Percentiles rank a stretch among this genome's conserved stretches.
These are phyloP conservation scores for Plestiodon gilberti DNA, from an alignment of 2,113 vertebrate species.

Conservation along the genomic window DNA sequence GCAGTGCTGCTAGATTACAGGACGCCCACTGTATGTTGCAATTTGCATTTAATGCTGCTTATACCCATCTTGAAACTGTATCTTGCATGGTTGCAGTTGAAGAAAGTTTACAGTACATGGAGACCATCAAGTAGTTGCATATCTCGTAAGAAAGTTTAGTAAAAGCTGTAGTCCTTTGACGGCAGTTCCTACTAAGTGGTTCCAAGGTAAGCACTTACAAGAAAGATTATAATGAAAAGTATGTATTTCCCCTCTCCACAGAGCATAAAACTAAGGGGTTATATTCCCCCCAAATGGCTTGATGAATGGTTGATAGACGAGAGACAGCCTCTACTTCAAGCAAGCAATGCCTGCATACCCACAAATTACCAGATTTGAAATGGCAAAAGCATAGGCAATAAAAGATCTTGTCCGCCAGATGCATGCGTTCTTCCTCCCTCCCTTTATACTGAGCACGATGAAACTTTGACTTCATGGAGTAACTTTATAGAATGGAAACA, in stretches of 20 bases:
- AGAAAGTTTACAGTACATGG: not conserved
- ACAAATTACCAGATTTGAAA: not conserved
- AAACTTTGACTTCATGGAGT: not conserved
- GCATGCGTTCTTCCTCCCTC: not conserved
- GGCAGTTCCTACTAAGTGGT: not conserved
- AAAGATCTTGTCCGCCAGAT: not conserved
- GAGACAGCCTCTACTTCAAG: not conserved
- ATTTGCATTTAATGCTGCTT: not conserved
- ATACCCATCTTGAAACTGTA: not conserved
- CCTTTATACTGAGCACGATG: not conserved
- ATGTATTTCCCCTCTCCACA: not conserved
- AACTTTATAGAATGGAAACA: not conserved
- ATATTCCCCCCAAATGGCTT: not conserved
- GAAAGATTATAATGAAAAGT: not conserved
- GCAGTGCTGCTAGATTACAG: not conserved
- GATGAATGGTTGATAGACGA: not conserved
- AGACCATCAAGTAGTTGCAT: not conserved
- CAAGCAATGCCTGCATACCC: not conserved
- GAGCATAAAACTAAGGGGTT: not conserved
- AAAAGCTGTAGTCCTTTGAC: not conserved
- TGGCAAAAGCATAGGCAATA: not conserved
- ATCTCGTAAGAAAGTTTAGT: not conserved
- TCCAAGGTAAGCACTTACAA: not conserved
- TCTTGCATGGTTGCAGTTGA: not conserved
- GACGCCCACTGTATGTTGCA: not conserved